A percentile compares a stretch with the other conserved stretches of the same genome.
phyloP scores from a whole-genome alignment of 2,113 vertebrate species.

The Chamaetylas fuelleborni region DNA sequence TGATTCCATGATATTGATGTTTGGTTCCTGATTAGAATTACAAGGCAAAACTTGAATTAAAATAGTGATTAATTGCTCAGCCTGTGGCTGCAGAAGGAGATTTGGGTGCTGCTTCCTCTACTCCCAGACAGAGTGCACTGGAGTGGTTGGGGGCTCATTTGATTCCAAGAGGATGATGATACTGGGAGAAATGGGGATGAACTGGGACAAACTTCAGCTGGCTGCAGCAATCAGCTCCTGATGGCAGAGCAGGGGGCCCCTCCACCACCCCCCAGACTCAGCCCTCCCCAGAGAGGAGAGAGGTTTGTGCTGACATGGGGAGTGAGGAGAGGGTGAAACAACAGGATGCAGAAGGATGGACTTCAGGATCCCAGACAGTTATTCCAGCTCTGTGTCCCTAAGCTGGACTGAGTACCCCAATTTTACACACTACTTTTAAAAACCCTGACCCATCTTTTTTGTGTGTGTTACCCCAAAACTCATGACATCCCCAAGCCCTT shows the following conservation, averaged over 20 bases:
- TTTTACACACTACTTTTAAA: neutral
- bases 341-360: neutral
- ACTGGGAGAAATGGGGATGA: neutral
- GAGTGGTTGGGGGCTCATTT: neutral
- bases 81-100: neutral
- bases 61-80: neutral
- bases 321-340: neutral
- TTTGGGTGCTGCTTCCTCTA: neutral
- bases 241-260: neutral
- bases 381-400: neutral
- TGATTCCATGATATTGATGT: neutral
- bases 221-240: neutral
- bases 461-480: neutral
- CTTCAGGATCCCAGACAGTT: neutral
- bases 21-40: neutral
- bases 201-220: neutral
- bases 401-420: neutral
- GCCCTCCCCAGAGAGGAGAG: fast-evolving
- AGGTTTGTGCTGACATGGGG: neutral
- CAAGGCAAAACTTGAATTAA: neutral
- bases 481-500: neutral
- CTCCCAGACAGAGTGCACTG: neutral
- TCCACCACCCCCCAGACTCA: neutral
- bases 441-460: neutral
- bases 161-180: neutral